Percentiles rank a stretch among this genome's conserved stretches.
These are phyloP conservation scores for Anguilla anguilla DNA, from an alignment of 2,797 vertebrate genomes.

Conservation along the genomic window DNA sequence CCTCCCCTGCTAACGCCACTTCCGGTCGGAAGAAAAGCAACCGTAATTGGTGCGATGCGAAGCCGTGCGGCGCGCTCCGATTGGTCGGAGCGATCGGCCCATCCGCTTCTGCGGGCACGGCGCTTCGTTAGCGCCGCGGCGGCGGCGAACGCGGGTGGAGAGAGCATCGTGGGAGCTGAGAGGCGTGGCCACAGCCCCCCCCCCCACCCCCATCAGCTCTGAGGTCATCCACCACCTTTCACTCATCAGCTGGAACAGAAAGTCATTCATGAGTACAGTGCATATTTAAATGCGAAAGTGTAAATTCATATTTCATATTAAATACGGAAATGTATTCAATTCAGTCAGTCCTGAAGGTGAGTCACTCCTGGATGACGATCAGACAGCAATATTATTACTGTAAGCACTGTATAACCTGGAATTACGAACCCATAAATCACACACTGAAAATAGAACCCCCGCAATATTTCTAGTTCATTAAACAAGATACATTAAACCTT, in stretches of 20 bases:
- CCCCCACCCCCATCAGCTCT: neutral
- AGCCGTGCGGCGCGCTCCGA: neutral
- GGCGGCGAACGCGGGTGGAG: neutral
- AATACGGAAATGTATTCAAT: neutral
- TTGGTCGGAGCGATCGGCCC: neutral
- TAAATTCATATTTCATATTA: neutral
- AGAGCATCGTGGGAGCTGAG: neutral
- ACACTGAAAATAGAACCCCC: neutral
- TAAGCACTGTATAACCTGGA: neutral
- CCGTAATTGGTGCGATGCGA: neutral
- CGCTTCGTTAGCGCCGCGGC: neutral
- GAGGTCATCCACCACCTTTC: neutral
- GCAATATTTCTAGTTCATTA: neutral
- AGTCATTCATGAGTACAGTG: neutral
- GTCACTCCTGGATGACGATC: neutral
- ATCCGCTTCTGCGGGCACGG: neutral
- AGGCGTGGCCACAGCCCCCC: neutral
- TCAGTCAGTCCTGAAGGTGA: neutral
- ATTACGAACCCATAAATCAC: neutral
- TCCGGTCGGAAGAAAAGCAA: neutral
- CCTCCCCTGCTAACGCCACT: neutral
- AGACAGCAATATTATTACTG: neutral
- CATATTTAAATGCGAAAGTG: neutral
- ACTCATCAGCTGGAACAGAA: conserved; percentile 4
- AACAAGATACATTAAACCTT: no score